A percentile compares a stretch with the other conserved stretches of the same genome.
phyloP scores from a whole-genome alignment of 2,888 invertebrate species.

The Crossocerus cetratus region DNA sequence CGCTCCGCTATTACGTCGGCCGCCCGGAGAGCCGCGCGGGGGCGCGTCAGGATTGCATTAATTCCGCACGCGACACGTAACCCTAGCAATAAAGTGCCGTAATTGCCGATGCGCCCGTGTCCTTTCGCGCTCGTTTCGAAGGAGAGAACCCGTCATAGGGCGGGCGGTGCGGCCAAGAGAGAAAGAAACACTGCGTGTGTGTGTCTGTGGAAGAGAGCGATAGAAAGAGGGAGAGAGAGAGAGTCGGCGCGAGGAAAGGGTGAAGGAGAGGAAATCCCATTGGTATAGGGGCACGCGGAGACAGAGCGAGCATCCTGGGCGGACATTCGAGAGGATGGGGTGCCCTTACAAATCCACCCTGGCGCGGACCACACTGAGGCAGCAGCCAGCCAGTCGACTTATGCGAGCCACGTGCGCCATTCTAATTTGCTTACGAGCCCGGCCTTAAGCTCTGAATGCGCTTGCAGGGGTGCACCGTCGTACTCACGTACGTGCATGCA shows the following conservation, averaged over 20 bases:
- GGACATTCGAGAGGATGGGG: slow-evolving; percentile 31
- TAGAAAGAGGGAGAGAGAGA: neutral
- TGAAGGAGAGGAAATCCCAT: slow-evolving; percentile 32
- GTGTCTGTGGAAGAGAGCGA: slow-evolving; percentile 24
- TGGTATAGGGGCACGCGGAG: slow-evolving; percentile 29
- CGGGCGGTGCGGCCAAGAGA: slow-evolving; percentile 37
- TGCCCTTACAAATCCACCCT: slow-evolving; percentile 65
- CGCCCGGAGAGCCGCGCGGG: slow-evolving; percentile 4
- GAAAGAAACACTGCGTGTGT: no score
- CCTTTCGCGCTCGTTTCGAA: slow-evolving; percentile 34
- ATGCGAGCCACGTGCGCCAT: slow-evolving; percentile 72
- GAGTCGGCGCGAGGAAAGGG: slow-evolving; percentile 11
- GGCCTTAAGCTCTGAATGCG: slow-evolving; percentile 60
- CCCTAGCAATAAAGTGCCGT: slow-evolving; percentile 71
- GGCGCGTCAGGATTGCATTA: slow-evolving; percentile 60
- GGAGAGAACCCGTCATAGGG: neutral
- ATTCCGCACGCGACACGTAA: slow-evolving; percentile 68
- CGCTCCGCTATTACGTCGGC: neutral
- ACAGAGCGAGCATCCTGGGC: slow-evolving; percentile 5
- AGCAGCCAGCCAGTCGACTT: slow-evolving; percentile 65
- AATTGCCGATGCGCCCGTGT: slow-evolving; percentile 70
- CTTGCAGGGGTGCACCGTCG: slow-evolving; percentile 40
- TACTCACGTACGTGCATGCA: slow-evolving; percentile 47
- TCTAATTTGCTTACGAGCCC: slow-evolving; percentile 73
- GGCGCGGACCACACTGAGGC: slow-evolving; percentile 52